These are phyloP conservation scores for Cephus runcator DNA, from an alignment of 2,888 invertebrate genomes.

Conservation along the genomic window DNA sequence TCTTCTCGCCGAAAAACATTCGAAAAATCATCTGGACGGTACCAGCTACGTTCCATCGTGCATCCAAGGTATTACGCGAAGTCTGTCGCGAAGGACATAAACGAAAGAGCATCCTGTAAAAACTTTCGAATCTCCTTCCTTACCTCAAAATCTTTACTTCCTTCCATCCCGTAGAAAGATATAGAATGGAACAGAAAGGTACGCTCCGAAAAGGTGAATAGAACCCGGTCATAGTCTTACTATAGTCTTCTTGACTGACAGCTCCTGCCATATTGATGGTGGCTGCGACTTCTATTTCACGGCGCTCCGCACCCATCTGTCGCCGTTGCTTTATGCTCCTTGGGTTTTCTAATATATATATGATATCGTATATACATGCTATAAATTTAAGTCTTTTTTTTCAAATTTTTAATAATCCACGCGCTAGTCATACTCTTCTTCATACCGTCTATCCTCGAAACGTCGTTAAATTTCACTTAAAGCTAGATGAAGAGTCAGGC, in stretches of 20 bases:
- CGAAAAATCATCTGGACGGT: neutral
- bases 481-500: neutral
- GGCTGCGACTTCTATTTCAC: constrained; percentile 8
- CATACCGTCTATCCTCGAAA: neutral
- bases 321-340: neutral
- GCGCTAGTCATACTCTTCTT: neutral
- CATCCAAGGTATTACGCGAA: neutral
- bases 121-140: neutral
- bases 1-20: neutral
- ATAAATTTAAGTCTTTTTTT: neutral
- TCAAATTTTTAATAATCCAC: neutral
- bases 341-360: neutral
- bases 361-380: neutral
- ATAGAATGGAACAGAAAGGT: neutral
- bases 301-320: constrained; percentile 7
- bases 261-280: constrained; percentile 35
- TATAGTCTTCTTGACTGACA: constrained; percentile 40
- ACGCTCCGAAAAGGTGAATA: neutral
- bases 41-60: neutral
- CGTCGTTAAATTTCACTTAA: neutral
- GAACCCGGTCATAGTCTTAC: constrained; percentile 34
- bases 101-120: neutral
- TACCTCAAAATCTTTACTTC: neutral
- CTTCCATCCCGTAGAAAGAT: neutral
- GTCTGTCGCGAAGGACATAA: neutral